These are phyloP conservation scores for Puntigrus tetrazona DNA, from an alignment of 2,113 vertebrate genomes.

Conservation along the genomic window DNA sequence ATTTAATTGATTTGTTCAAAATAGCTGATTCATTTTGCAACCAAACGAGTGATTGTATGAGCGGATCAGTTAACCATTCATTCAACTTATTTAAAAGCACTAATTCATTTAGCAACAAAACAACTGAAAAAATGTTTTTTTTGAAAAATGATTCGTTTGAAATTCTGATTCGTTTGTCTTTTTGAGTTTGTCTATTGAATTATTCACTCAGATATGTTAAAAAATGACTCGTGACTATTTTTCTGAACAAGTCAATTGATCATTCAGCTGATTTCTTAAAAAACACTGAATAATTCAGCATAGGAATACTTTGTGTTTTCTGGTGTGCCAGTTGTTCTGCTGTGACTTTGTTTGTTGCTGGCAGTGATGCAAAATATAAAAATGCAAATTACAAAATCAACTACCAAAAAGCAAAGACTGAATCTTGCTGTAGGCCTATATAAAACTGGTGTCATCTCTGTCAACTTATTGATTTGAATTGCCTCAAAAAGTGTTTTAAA, in stretches of 20 bases:
- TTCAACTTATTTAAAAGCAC: neutral
- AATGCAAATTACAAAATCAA: neutral
- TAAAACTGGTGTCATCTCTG: neutral
- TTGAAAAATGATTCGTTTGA: no score
- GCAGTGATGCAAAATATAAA: neutral
- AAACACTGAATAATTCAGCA: neutral
- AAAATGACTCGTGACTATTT: neutral
- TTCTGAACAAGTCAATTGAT: neutral
- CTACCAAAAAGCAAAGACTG: neutral
- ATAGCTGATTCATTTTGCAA: neutral
- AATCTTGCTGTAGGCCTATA: neutral
- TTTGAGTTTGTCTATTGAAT: neutral
- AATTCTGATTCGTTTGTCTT: no score
- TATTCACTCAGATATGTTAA: neutral
- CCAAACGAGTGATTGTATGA: neutral
- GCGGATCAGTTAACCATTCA: neutral
- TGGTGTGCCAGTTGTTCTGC: neutral
- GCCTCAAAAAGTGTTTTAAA: neutral
- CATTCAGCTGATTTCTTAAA: neutral
- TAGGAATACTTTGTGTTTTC: neutral
- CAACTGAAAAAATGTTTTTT: no score
- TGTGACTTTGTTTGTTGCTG: neutral
- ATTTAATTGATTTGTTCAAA: no score
- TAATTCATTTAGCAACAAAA: neutral
- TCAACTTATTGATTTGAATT: neutral